Percentiles rank a stretch among this genome's conserved stretches.
phyloP scores from a whole-genome alignment of 2,797 vertebrate species.

The Sebastes trivittatus region DNA sequence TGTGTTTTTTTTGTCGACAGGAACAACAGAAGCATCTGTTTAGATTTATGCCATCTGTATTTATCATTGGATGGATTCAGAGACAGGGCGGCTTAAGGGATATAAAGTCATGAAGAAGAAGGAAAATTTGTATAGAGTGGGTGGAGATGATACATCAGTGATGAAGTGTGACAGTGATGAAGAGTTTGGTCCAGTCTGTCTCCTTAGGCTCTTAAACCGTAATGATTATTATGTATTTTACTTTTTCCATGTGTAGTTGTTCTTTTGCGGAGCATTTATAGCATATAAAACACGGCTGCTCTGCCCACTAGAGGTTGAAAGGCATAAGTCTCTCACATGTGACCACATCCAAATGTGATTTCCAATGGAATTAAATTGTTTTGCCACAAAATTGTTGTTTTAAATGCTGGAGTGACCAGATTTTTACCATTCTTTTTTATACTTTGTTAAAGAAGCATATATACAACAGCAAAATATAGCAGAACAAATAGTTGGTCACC shows the following conservation, averaged over 20 bases:
- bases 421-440: too few relatives aligned
- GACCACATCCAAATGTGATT: neutral
- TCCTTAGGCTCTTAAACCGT: neutral
- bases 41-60: constrained; percentile 19
- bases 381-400: too few relatives aligned
- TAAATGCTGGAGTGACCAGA: too few relatives aligned
- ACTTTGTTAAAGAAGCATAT: too few relatives aligned
- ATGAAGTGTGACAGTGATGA: neutral
- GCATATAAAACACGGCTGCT: neutral
- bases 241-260: neutral
- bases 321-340: neutral
- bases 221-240: neutral
- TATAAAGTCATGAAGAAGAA: neutral
- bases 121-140: neutral
- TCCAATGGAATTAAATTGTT: neutral
- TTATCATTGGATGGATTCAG: constrained; percentile 21
- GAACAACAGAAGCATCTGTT: constrained; percentile 20
- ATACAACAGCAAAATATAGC: too few relatives aligned
- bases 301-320: neutral
- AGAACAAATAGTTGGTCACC: too few relatives aligned
- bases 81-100: neutral
- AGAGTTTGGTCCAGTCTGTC: neutral
- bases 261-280: neutral
- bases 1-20: neutral
- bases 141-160: neutral